These are phyloP conservation scores for Sitta carolinensis DNA, from an alignment of 2,797 vertebrate genomes.

Conservation along the genomic window DNA sequence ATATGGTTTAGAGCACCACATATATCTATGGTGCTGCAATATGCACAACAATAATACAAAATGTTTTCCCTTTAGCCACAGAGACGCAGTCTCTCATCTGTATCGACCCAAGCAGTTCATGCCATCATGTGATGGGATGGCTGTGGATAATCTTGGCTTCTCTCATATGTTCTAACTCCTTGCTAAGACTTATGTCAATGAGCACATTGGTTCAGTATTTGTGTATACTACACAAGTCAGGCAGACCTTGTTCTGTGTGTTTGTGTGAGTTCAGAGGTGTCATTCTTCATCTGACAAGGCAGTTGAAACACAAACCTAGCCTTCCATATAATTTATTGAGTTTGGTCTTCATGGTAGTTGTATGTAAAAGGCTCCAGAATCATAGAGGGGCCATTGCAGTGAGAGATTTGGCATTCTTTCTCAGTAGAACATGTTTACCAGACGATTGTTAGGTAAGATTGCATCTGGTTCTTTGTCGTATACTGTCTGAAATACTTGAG, in stretches of 20 bases:
- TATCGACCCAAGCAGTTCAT: background rate
- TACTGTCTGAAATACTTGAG: background rate
- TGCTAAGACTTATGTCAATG: background rate
- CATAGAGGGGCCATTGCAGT: background rate
- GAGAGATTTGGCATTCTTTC: background rate
- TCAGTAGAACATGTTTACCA: background rate
- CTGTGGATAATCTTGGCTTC: background rate
- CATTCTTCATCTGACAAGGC: background rate
- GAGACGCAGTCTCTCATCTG: background rate
- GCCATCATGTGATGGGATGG: background rate
- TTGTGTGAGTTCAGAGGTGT: background rate
- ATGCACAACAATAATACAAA: background rate
- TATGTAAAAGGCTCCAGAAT: background rate
- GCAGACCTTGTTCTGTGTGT: background rate
- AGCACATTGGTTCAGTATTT: background rate
- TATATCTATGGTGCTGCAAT: background rate
- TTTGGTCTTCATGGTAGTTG: background rate
- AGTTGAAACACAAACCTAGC: background rate
- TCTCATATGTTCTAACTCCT: background rate
- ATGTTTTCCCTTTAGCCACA: background rate
- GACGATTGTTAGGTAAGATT: background rate
- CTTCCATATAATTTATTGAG: background rate
- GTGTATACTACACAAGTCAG: background rate
- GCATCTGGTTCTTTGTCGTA: background rate
- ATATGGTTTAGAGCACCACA: background rate